A percentile compares a stretch with the other conserved stretches of the same genome.
Conservation (phyloP, 2,888 invertebrate genomes). For the Herminia tarsipennalis region DNA sequence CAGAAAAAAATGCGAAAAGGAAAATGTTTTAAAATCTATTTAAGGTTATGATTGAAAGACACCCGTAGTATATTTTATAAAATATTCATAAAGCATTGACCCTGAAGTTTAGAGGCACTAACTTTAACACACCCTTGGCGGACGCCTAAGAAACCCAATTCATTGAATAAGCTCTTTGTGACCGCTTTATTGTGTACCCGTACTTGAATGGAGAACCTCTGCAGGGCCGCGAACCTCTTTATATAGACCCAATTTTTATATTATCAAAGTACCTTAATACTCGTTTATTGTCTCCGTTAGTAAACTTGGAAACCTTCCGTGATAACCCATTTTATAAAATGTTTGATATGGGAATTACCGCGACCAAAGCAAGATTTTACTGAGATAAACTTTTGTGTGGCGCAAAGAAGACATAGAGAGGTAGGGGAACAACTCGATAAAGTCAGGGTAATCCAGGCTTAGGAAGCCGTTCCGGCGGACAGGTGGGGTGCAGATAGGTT, state of each 20-base stretch:
- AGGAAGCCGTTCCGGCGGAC: constrained; percentile 54
- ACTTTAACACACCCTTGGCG: constrained; percentile 21
- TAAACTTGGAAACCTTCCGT: constrained; percentile 20
- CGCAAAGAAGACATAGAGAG: constrained; percentile 43
- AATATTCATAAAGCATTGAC: constrained; percentile 40
- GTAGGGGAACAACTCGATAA: constrained; percentile 44
- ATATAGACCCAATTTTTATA: constrained; percentile 50
- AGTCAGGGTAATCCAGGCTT: constrained; percentile 63
- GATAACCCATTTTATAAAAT: constrained; percentile 34
- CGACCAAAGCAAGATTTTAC: constrained; percentile 20
- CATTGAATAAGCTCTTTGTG: constrained; percentile 62
- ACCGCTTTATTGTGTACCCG: constrained; percentile 55
- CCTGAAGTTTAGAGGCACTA: constrained; percentile 24
- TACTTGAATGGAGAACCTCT: constrained; percentile 51
- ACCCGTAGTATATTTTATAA: no score
- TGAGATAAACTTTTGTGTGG: constrained; percentile 41
- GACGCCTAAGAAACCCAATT: constrained; percentile 50
- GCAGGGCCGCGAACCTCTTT: constrained; percentile 47
- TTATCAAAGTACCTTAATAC: constrained; percentile 42
- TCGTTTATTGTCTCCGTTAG: constrained; percentile 20
- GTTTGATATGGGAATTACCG: constrained; percentile 24
- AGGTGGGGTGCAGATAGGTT: constrained; percentile 27
- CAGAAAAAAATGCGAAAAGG: no score
- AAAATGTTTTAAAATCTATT: no score
- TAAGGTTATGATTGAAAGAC: no score